phyloP scores from a whole-genome alignment of 1,140 invertebrate species.

The Pectinophora gossypiella region DNA sequence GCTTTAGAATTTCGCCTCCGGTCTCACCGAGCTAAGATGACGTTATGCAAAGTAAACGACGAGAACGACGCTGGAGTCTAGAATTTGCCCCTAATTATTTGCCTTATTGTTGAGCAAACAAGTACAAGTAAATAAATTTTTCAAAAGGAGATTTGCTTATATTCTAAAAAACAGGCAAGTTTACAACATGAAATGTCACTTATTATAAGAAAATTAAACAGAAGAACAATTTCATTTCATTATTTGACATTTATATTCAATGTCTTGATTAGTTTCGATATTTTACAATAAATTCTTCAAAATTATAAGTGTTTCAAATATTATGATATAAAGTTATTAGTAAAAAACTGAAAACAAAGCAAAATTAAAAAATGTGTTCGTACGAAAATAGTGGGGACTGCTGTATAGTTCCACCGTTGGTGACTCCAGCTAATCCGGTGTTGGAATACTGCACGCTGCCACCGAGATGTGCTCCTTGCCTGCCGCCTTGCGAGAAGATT shows the following conservation, averaged over 20 bases:
- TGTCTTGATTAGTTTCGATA: no score
- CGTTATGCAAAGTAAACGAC: not conserved
- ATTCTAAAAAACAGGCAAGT: no score
- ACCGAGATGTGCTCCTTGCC: constrained; percentile 34
- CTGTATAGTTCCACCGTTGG: constrained; percentile 43
- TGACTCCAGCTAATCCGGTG: constrained; percentile 25
- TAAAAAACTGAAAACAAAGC: constrained; percentile 27
- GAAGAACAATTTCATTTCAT: no score
- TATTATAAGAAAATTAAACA: no score
- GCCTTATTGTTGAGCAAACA: no score
- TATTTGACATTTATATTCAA: no score
- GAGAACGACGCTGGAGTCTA: no score
- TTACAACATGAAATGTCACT: no score
- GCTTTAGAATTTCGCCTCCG: constrained; percentile 26
- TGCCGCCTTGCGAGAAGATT: constrained; percentile 45
- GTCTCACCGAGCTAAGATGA: not conserved
- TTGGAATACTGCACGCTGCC: constrained; percentile 29
- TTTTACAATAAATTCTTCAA: no score
- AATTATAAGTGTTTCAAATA: constrained; percentile 19
- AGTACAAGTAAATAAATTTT: no score
- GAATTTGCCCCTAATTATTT: no score
- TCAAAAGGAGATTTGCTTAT: no score
- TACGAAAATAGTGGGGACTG: constrained; percentile 39
- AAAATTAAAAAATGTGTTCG: constrained; percentile 47
- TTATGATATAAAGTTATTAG: constrained; percentile 25